Evolutionary conservation across 2,113 vertebrate genomes (phyloP), one percentile per base, ranked within the genome.

Genomic region (Hypanus sabinus): DNA sequence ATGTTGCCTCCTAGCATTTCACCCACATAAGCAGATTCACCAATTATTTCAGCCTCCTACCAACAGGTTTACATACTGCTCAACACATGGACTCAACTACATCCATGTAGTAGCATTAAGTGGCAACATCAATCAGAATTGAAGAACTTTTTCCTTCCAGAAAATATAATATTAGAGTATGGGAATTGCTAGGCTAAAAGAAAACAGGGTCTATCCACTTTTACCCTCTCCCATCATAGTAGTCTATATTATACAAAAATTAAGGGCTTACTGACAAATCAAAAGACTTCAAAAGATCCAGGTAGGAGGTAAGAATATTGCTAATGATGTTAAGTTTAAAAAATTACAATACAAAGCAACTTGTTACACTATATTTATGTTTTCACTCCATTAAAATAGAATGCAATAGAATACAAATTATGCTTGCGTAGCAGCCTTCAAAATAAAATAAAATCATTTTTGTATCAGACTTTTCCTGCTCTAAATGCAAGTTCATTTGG

Each of bases 21-120:
- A 90, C 62, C 85, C 30, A 22, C 60, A 90, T 90, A 65, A 65
- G 60, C 60, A 90, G 85, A 90, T 68, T 90, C 85, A 90, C 14
- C 60, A 90, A 90, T 90, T 33, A 65, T 33, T 65, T 90, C 60
- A 90, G 30, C 85, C 24, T 88, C 12, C 1, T 62, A 30, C 57
- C 12, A 65, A 12, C 12, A 90, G 30, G 33, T 68, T 60, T 33
- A 14, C 9, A 90, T 60, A 62, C 85, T 62, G 60, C 85, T 88
- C 33, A 12, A 88, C n/a, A 88, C 60, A 9, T 90, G 60, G 30
- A 36, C 85, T 90, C 85, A 33, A 90, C 60, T 12, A 27, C 57
- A 12, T 46, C 46, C 46, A 46, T 33, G 85, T n/a, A 65, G 7
- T 90, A n/a, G 60, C 65, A 90, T 68, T 68, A 90, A 90, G 20